These are phyloP conservation scores for Schizopygopsis malacanthus DNA, from an alignment of 2,797 vertebrate genomes.

Conservation along the genomic window DNA sequence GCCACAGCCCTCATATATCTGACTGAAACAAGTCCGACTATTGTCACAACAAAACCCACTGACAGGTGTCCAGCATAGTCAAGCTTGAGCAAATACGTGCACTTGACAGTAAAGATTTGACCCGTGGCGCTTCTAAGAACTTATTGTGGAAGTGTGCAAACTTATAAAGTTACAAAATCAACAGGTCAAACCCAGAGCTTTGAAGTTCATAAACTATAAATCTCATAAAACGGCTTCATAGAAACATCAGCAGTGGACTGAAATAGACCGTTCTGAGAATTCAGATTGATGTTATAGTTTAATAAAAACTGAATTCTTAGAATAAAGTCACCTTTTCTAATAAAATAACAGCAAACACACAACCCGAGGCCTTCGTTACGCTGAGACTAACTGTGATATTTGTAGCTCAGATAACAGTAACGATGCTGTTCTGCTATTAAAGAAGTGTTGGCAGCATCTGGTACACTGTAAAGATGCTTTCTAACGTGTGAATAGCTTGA, in stretches of 20 bases:
- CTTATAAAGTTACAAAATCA: background rate
- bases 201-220: background rate
- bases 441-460: background rate
- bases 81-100: background rate
- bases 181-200: background rate
- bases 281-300: background rate
- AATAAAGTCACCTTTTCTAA: constrained; percentile 4
- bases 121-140: background rate
- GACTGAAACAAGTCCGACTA: background rate
- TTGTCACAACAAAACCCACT: constrained; percentile 5
- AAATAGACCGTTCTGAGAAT: constrained; percentile 26
- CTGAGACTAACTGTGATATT: background rate
- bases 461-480: no score
- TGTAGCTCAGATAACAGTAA: background rate
- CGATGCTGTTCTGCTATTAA: background rate
- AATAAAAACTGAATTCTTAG: constrained; percentile 15
- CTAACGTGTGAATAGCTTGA: background rate
- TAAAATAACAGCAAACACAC: background rate
- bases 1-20: background rate
- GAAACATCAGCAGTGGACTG: background rate
- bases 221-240: background rate
- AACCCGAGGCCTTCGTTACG: background rate
- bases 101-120: background rate
- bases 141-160: background rate
- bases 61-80: background rate